phyloP scores from a whole-genome alignment of 1,140 invertebrate genomes.

The Calliphora vicina region DNA sequence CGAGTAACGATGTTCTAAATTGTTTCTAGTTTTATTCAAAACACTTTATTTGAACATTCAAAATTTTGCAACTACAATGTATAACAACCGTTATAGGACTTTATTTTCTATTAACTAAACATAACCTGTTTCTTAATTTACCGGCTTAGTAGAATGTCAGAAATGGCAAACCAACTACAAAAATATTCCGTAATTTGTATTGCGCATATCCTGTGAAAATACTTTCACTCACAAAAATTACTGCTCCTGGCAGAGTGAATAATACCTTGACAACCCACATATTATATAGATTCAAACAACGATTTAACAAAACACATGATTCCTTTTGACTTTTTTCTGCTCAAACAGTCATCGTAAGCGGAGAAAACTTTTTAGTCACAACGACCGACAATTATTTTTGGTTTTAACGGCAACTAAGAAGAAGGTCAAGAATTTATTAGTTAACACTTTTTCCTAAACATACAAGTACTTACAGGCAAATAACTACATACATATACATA shows the following conservation, averaged over 20 bases:
- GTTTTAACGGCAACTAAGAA: slow-evolving; percentile 20
- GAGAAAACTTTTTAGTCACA: background rate
- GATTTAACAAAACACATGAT: slow-evolving; percentile 25
- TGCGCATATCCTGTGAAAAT: slow-evolving; percentile 2
- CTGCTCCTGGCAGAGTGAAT: background rate
- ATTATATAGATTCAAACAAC: background rate
- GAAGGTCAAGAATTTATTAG: slow-evolving; percentile 26
- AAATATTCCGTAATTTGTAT: background rate
- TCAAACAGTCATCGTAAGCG: background rate
- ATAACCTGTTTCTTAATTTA: background rate
- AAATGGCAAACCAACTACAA: background rate
- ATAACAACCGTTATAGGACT: no score
- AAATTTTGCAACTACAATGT: no score
- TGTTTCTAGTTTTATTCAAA: no score
- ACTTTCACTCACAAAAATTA: background rate
- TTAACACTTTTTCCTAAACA: background rate
- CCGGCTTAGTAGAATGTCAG: background rate
- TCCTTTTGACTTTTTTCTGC: background rate
- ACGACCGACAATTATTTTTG: background rate
- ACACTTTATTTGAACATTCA: no score
- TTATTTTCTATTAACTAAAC: no score
- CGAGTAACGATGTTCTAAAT: no score
- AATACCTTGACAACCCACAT: slow-evolving; percentile 25
- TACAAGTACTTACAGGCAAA: no score
- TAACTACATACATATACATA: no score